Evolutionary conservation across 2,888 invertebrate genomes (phyloP).

Genomic region (Axea sp.): DNA sequence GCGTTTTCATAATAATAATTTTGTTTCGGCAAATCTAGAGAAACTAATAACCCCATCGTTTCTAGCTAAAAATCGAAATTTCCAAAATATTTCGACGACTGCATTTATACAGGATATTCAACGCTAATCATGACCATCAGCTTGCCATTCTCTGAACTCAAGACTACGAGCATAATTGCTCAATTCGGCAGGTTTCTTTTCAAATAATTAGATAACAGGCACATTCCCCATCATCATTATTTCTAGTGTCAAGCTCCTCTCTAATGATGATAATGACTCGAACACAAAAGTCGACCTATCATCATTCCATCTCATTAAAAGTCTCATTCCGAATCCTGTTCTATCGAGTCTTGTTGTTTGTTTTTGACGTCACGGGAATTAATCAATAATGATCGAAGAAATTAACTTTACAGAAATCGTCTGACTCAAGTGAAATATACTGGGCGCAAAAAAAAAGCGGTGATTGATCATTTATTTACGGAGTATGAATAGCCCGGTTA

Average conservation of each 20-base stretch:
- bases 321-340: neutral
- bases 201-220: conserved; percentile 47
- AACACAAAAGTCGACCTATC: conserved; percentile 26
- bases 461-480: conserved; percentile 39
- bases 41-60: no score
- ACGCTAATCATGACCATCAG: conserved; percentile 1
- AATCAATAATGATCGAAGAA: conserved; percentile 22
- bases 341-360: conserved; percentile 24
- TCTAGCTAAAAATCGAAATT: neutral
- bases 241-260: conserved; percentile 33
- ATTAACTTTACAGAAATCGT: conserved; percentile 10
- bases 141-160: conserved; percentile 13
- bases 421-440: conserved; percentile 7
- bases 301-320: conserved; percentile 41
- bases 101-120: neutral
- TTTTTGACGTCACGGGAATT: conserved; percentile 21
- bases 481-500: conserved; percentile 23
- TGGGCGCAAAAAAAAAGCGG: conserved; percentile 8
- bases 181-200: conserved; percentile 29
- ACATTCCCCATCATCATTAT: conserved; percentile 28
- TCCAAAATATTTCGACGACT: neutral
- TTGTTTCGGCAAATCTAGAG: no score
- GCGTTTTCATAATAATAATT: no score
- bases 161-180: conserved; percentile 32
- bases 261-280: conserved; percentile 39